A percentile compares a stretch with the other conserved stretches of the same genome.
Evolutionary conservation across 2,888 invertebrate species (phyloP).

Genomic region (Cenopis cana): DNA sequence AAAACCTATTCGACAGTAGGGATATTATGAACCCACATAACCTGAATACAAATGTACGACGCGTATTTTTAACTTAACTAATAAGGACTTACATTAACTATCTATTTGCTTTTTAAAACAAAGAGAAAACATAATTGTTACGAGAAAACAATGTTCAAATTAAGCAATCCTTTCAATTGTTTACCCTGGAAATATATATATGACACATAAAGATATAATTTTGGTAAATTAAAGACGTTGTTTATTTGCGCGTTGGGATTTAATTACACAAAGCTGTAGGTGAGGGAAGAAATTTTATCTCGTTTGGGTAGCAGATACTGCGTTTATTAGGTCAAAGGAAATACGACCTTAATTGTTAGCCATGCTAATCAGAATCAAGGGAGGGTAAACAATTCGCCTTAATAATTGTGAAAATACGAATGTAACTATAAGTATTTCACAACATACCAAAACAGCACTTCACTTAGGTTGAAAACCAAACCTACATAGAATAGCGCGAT

Average conservation of each 20-base stretch:
- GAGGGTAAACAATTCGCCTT: conserved; percentile 36
- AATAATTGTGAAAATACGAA: conserved; percentile 31
- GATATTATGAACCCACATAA: conserved; percentile 26
- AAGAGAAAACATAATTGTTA: not conserved
- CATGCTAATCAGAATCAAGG: conserved; percentile 43
- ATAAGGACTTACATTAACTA: not conserved
- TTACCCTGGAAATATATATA: conserved; percentile 25
- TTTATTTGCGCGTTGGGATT: conserved; percentile 43
- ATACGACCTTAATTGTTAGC: conserved; percentile 37
- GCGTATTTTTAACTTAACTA: not conserved
- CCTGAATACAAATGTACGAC: not conserved
- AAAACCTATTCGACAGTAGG: conserved; percentile 34
- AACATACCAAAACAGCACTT: conserved; percentile 26
- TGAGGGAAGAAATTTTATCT: conserved; percentile 46
- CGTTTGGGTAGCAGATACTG: conserved; percentile 43
- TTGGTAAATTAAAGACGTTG: conserved; percentile 44
- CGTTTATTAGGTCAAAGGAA: conserved; percentile 42
- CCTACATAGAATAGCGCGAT: conserved; percentile 35
- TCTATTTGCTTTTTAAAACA: not conserved
- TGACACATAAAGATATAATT: conserved; percentile 35
- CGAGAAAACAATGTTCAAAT: conserved; percentile 14
- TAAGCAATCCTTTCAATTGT: conserved; percentile 21
- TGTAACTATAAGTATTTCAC: not conserved
- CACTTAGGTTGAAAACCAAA: conserved; percentile 9
- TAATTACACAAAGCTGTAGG: conserved; percentile 43